phyloP scores from a whole-genome alignment of 2,888 invertebrate species.

The Tipula unca region DNA sequence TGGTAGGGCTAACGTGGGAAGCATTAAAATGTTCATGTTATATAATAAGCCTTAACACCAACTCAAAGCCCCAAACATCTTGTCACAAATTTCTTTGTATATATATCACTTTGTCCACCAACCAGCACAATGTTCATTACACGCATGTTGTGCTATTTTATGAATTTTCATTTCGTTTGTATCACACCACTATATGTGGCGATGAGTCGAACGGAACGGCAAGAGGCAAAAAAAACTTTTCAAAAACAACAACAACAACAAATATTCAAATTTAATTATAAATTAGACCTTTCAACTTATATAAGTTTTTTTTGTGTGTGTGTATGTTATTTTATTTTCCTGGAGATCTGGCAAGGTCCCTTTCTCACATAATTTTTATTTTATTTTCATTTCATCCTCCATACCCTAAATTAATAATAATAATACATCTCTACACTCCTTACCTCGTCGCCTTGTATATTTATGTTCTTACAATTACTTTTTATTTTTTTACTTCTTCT shows the following conservation, averaged over 20 bases:
- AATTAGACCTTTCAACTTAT: not conserved
- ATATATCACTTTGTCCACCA: not conserved
- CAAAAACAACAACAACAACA: not conserved
- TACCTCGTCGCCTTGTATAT: not conserved
- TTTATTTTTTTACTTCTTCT: not conserved
- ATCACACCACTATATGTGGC: not conserved
- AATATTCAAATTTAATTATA: slow-evolving; percentile 8
- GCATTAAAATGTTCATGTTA: too few species aligned
- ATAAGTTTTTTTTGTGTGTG: not conserved
- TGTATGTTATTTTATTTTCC: not conserved
- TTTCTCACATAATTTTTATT: not conserved
- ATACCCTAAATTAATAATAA: not conserved
- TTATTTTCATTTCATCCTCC: not conserved
- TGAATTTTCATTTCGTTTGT: not conserved
- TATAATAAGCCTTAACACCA: not conserved
- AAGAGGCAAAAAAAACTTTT: not conserved
- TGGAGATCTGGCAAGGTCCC: not conserved
- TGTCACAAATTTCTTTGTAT: not conserved
- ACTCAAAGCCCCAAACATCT: too few species aligned
- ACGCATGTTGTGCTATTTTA: not conserved
- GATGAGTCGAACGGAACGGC: not conserved
- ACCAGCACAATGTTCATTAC: not conserved
- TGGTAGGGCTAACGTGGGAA: not conserved
- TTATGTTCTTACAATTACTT: not conserved
- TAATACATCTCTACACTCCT: not conserved